Evolutionary conservation across 2,113 vertebrate genomes (phyloP).

Genomic region (Malurus elegans): DNA sequence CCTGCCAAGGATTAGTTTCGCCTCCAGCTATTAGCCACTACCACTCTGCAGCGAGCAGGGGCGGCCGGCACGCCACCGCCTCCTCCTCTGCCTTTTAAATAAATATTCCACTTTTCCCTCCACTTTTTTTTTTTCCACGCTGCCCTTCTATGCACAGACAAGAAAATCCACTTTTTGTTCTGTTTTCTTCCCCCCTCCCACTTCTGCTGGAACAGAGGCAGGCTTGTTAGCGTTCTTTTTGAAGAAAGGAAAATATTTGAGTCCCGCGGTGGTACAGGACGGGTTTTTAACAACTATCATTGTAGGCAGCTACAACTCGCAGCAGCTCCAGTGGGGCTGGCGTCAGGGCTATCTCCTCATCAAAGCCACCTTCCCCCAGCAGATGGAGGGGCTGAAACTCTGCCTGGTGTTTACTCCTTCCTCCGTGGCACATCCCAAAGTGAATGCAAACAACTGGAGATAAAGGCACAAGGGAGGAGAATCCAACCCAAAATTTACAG

Average conservation of each 20-base stretch:
- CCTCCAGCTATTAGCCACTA: constrained; percentile 78
- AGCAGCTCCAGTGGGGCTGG: constrained; percentile 76
- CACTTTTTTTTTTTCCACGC: neutral
- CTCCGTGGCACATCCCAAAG: neutral
- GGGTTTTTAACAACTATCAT: constrained; percentile 72
- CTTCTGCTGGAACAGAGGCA: neutral
- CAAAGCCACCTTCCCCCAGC: constrained; percentile 77
- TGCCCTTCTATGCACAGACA: neutral
- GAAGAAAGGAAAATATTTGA: neutral
- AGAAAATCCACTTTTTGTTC: neutral
- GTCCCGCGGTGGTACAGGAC: constrained; percentile 9
- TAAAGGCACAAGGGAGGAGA: neutral
- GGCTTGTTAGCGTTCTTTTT: neutral
- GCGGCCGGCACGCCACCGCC: neutral
- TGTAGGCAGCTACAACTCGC: constrained; percentile 68
- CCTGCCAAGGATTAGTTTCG: constrained; percentile 77
- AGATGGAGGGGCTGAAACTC: constrained; percentile 73
- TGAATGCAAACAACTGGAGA: neutral
- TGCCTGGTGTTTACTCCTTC: constrained; percentile 64
- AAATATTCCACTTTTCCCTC: neutral
- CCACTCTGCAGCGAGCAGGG: constrained; percentile 73
- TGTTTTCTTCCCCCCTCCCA: rapidly evolving
- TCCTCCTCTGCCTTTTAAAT: constrained; percentile 38
- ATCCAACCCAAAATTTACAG: neutral
- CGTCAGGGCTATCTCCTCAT: constrained; percentile 79